Conservation (phyloP, 2,888 invertebrate species). For the Nasonovia ribisnigri region DNA sequence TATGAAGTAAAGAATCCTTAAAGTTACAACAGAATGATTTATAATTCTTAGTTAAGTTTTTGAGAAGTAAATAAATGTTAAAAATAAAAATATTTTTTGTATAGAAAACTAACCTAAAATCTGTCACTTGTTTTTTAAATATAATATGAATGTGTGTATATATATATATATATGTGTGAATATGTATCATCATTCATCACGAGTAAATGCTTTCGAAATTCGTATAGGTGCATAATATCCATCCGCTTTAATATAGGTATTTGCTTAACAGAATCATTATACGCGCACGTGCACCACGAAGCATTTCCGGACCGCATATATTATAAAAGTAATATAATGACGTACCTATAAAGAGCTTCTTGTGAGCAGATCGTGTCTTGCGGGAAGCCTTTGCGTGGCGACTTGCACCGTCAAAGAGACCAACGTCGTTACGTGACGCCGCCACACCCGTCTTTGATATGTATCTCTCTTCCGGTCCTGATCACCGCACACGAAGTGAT, state of each 20-base stretch:
- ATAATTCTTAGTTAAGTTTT: no score
- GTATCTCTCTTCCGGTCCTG: neutral
- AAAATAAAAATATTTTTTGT: no score
- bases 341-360: neutral
- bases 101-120: no score
- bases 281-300: slow-evolving; percentile 12
- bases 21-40: no score
- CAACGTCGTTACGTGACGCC: neutral
- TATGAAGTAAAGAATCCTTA: no score
- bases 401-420: neutral
- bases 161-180: no score
- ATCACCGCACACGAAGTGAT: neutral
- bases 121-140: no score
- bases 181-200: no score
- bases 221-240: no score
- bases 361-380: neutral
- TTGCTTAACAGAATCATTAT: neutral
- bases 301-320: neutral
- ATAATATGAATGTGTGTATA: no score
- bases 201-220: no score
- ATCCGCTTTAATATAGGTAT: neutral
- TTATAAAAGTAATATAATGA: neutral
- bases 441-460: neutral
- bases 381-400: neutral
- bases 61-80: no score